These are phyloP conservation scores for Cirrhinus mrigala DNA, from an alignment of 2,797 vertebrate species.

Conservation along the genomic window DNA sequence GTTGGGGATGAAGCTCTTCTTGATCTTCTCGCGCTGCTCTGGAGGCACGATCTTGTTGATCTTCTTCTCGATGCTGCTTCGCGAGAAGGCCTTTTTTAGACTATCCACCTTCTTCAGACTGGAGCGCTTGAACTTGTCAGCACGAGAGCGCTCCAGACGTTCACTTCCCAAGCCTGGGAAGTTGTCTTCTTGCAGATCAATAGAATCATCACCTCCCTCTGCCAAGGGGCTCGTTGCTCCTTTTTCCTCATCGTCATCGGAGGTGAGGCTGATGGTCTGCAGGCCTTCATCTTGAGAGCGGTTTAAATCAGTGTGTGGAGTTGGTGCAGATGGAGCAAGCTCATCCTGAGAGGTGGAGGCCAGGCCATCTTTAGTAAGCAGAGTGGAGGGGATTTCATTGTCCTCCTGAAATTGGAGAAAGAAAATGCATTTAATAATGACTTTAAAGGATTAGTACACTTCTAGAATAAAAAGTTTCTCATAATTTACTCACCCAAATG, in stretches of 20 bases:
- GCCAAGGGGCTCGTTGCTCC: constrained; percentile 42
- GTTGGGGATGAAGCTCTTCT: constrained; percentile 89
- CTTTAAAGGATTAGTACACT: background rate
- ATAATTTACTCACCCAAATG: too few species aligned
- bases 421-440: background rate
- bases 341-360: constrained; percentile 80
- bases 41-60: constrained; percentile 93
- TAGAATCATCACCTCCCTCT: constrained; percentile 45
- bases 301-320: constrained; percentile 75
- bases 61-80: constrained; percentile 94
- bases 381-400: constrained; percentile 91
- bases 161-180: constrained; percentile 68
- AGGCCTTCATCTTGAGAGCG: constrained; percentile 85
- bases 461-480: too few species aligned
- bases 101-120: constrained; percentile 96
- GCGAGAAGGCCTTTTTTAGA: constrained; percentile 95
- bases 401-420: constrained; percentile 84
- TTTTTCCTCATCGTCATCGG: constrained; percentile 82
- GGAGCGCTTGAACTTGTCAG: constrained; percentile 90
- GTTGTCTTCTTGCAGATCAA: constrained; percentile 75
- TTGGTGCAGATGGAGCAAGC: constrained; percentile 63
- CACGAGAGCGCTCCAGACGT: constrained; percentile 82
- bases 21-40: constrained; percentile 93
- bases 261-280: constrained; percentile 90
- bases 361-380: constrained; percentile 82